Conservation (phyloP, 1,140 invertebrate species). For the Halyomorpha halys region DNA sequence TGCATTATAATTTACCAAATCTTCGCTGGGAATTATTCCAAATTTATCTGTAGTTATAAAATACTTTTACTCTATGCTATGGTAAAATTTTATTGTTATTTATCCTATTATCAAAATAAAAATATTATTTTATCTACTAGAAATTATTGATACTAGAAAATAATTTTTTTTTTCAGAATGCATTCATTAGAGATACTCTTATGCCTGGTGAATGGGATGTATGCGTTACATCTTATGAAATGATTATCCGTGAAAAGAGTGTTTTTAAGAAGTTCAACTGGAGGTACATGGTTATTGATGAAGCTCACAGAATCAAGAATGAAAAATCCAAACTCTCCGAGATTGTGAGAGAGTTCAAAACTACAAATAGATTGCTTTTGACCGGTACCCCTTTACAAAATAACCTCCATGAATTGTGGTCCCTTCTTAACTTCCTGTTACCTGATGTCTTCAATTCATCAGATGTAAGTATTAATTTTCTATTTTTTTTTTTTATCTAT, state of each 20-base stretch:
- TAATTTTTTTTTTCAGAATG: conserved; percentile 45
- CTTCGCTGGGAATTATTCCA: too few species aligned
- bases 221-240: conserved; percentile 97
- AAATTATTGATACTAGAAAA: too few species aligned
- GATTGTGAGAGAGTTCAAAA: conserved; percentile 94
- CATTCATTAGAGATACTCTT: conserved; percentile 84
- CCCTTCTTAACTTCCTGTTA: conserved; percentile 92
- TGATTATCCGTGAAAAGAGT: conserved; percentile 93
- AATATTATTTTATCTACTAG: too few species aligned
- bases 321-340: conserved; percentile 98
- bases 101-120: too few species aligned
- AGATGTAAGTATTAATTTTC: conserved; percentile 45
- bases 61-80: too few species aligned
- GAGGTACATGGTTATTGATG: conserved; percentile 89
- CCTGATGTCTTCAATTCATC: conserved; percentile 98
- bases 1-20: too few species aligned
- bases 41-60: too few species aligned
- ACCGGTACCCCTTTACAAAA: conserved; percentile 93
- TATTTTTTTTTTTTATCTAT: too few species aligned
- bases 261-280: conserved; percentile 98
- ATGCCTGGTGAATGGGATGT: conserved; percentile 98
- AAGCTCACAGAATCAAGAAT: conserved; percentile 99
- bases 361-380: conserved; percentile 87
- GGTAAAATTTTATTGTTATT: too few species aligned
- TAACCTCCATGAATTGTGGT: conserved; percentile 97